These are phyloP conservation scores for Catostomus latipinnis DNA, from an alignment of 2,797 vertebrate genomes.

Conservation along the genomic window DNA sequence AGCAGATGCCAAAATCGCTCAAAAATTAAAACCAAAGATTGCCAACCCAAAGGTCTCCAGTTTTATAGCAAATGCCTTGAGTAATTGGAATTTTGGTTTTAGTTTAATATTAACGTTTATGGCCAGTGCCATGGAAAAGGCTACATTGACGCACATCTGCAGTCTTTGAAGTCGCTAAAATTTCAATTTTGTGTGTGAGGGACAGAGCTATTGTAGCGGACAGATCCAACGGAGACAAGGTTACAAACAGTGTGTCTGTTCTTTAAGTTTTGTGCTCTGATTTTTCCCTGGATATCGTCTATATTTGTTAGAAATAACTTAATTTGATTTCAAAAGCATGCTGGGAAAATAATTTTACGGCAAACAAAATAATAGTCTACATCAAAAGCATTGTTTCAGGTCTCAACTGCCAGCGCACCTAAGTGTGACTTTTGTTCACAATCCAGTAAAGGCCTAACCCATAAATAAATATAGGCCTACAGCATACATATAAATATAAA, in stretches of 20 bases:
- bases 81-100: conserved; percentile 48
- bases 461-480: background rate
- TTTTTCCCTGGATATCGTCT: conserved; percentile 29
- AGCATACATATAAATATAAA: background rate
- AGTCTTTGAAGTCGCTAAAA: conserved; percentile 49
- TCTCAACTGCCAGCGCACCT: background rate
- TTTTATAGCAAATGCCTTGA: conserved; percentile 41
- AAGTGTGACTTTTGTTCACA: background rate
- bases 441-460: background rate
- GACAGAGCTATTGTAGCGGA: background rate
- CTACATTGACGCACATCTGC: conserved; percentile 28
- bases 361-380: background rate
- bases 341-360: conserved; percentile 10
- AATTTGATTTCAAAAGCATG: conserved; percentile 35
- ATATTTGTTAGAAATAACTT: conserved; percentile 25
- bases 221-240: conserved; percentile 11
- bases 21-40: conserved; percentile 20
- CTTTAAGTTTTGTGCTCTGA: conserved; percentile 8
- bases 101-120: conserved; percentile 50
- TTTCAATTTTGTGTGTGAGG: background rate
- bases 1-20: conserved; percentile 54
- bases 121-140: conserved; percentile 4
- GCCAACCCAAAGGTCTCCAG: conserved; percentile 12
- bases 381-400: background rate
- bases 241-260: conserved; percentile 9